Conservation (phyloP, 2,888 invertebrate species). For the Galerucella pusilla region DNA sequence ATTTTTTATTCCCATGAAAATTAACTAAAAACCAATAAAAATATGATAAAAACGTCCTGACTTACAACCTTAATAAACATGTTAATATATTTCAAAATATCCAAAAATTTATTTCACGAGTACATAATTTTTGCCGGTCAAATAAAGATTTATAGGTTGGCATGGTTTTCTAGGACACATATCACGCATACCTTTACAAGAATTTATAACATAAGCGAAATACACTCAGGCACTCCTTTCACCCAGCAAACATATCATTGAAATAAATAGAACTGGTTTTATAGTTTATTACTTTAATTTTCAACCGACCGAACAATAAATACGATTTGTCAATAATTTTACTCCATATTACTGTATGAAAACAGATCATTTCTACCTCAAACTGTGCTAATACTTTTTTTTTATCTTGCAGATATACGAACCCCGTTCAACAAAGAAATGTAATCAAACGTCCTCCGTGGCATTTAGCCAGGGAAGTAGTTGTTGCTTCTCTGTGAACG, state of each 20-base stretch:
- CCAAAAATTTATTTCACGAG: slow-evolving; percentile 5
- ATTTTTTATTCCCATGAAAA: too few species aligned
- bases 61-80: background rate
- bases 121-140: slow-evolving; percentile 29
- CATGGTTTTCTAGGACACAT: slow-evolving; percentile 49
- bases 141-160: slow-evolving; percentile 45
- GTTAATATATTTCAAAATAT: background rate
- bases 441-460: too few species aligned
- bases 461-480: too few species aligned
- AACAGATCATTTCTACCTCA: too few species aligned
- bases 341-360: too few species aligned
- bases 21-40: too few species aligned
- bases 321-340: too few species aligned
- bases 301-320: background rate
- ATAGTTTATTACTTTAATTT: background rate
- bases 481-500: too few species aligned
- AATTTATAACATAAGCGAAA: slow-evolving; percentile 36
- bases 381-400: too few species aligned
- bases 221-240: slow-evolving; percentile 26
- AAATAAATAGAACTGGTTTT: background rate
- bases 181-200: slow-evolving; percentile 49
- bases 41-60: background rate
- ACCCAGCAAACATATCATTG: slow-evolving; percentile 19
- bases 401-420: too few species aligned
- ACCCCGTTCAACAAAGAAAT: too few species aligned